A percentile compares a stretch with the other conserved stretches of the same genome.
These are phyloP conservation scores for Ladona fulva DNA, from an alignment of 1,140 invertebrate genomes.

Conservation along the genomic window DNA sequence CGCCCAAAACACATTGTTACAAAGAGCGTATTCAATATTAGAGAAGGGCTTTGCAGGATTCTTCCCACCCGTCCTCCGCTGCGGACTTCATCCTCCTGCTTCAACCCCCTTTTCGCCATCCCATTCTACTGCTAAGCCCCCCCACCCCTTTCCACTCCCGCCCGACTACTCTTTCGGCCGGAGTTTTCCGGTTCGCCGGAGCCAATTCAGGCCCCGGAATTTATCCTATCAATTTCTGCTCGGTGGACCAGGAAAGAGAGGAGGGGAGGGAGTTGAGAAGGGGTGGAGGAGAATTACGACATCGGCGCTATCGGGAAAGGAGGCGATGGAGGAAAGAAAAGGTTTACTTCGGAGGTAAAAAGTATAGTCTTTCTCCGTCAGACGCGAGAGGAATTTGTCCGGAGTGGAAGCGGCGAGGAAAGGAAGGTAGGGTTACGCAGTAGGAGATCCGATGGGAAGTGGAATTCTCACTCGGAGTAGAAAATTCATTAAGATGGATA, in stretches of 20 bases:
- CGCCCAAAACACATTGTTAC: conserved; percentile 6
- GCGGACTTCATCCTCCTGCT: not conserved
- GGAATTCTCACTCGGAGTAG: no score
- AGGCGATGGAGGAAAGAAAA: no score
- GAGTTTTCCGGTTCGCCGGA: conserved; percentile 46
- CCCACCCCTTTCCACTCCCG: not conserved
- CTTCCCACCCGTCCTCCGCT: not conserved
- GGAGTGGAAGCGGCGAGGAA: no score
- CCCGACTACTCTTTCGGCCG: not conserved
- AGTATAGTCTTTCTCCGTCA: no score
- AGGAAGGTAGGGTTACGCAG: no score
- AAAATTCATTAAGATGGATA: no score
- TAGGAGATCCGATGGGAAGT: no score
- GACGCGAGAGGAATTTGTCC: no score
- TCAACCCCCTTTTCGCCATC: not conserved
- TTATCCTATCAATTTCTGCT: conserved; percentile 57
- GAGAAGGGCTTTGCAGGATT: not conserved
- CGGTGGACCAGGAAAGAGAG: conserved; percentile 39
- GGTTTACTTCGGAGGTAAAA: no score
- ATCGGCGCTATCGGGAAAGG: not conserved
- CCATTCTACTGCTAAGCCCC: not conserved
- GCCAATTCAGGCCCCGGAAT: conserved; percentile 52
- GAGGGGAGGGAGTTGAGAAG: not conserved
- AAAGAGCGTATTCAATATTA: conserved; percentile 10
- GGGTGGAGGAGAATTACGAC: not conserved